Percentiles rank a stretch among this genome's conserved stretches.
phyloP scores from a whole-genome alignment of 2,113 vertebrate genomes.

The Halcyon malimbica region DNA sequence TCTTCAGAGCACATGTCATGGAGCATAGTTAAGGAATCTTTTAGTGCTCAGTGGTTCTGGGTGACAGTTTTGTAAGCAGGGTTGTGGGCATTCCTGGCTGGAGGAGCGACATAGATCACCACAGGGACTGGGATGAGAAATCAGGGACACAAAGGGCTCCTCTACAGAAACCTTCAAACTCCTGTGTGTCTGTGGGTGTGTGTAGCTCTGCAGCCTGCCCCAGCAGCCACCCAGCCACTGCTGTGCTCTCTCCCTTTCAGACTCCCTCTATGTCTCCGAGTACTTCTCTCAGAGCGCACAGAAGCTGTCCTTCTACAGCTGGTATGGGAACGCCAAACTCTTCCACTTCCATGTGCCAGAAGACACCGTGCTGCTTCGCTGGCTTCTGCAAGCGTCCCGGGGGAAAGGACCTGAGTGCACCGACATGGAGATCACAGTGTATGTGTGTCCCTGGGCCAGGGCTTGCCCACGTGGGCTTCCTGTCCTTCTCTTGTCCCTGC shows the following conservation, averaged over 20 bases:
- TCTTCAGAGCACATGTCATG: neutral
- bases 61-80: neutral
- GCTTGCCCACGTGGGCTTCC: neutral
- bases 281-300: slow-evolving; percentile 89
- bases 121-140: neutral
- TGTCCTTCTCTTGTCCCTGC: neutral
- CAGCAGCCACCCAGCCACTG: neutral
- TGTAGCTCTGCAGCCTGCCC: neutral
- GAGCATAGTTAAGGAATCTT: neutral
- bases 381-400: slow-evolving; percentile 84
- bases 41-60: neutral
- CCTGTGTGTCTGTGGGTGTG: neutral
- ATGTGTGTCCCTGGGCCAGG: slow-evolving; percentile 29
- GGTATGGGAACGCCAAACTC: slow-evolving; percentile 89
- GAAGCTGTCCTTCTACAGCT: slow-evolving; percentile 89
- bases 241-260: slow-evolving; percentile 50
- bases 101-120: neutral
- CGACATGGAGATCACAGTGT: slow-evolving; percentile 85
- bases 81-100: neutral
- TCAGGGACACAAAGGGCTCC: neutral
- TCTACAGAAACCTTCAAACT: neutral
- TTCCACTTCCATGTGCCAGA: slow-evolving; percentile 90
- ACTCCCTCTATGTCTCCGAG: slow-evolving; percentile 79
- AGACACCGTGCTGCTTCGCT: slow-evolving; percentile 84
- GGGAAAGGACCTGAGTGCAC: slow-evolving; percentile 78